Percentiles rank a stretch among this genome's conserved stretches.
Conservation (phyloP, 2,888 invertebrate genomes). For the Marronus borbonicus region DNA sequence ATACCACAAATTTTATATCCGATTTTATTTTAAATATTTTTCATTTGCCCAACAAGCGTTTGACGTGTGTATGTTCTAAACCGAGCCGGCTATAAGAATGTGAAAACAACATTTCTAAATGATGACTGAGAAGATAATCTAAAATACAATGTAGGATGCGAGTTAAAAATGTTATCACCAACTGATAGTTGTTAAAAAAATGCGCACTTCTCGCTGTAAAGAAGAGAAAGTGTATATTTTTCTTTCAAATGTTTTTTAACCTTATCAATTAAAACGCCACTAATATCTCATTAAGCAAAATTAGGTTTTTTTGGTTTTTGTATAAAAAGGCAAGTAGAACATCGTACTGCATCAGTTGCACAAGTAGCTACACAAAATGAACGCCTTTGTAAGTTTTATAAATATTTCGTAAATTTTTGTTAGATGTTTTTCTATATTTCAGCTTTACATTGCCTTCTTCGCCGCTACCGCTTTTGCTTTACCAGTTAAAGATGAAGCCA, state of each 20-base stretch:
- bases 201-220: not conserved
- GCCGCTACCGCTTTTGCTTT: slow-evolving; percentile 23
- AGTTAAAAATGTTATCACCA: not conserved
- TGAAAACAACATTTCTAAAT: slow-evolving; percentile 11
- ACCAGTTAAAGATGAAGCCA: slow-evolving; percentile 37
- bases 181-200: not conserved
- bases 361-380: slow-evolving; percentile 6
- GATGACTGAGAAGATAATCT: not conserved
- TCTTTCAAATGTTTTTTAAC: not conserved
- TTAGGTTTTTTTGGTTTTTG: not conserved
- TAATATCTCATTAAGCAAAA: slow-evolving; percentile 14
- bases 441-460: slow-evolving; percentile 34
- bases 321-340: not conserved
- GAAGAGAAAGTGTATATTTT: slow-evolving; percentile 10
- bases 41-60: not conserved
- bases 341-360: not conserved
- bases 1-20: slow-evolving; percentile 27
- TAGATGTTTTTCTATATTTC: slow-evolving; percentile 11
- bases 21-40: slow-evolving; percentile 23
- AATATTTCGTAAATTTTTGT: not conserved
- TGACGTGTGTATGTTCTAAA: slow-evolving; percentile 2
- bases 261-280: slow-evolving; percentile 25
- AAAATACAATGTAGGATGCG: slow-evolving; percentile 6
- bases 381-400: slow-evolving; percentile 29
- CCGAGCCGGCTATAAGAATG: not conserved